Evolutionary conservation across 2,113 vertebrate genomes (phyloP), one percentile per base, ranked within the genome.

Genomic region (Corvus cornix): DNA sequence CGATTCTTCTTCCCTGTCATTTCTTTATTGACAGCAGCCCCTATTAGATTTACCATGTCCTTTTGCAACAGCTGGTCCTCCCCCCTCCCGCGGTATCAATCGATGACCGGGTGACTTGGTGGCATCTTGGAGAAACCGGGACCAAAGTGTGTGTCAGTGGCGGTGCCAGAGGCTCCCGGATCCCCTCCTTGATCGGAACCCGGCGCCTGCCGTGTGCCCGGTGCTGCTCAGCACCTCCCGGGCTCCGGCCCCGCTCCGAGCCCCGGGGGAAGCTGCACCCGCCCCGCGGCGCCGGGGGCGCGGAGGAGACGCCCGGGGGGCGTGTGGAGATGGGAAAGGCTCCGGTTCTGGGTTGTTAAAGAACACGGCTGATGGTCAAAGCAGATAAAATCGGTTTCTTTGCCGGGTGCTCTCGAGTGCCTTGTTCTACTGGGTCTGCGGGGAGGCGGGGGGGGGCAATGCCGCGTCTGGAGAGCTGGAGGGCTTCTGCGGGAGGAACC

Each of bases 1-100:
- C 81, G 72, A 96, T 98, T 95, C 96, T 97, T 98, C 97, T 98
- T 92, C 73, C 78, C 96, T 97, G 97, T 98, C 98, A 97, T 93
- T 95, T 95, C 76, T 35, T 93, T 93, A 96, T 96, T 96, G 97
- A 96, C 96, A 96, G 96, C 89, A 94, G 87, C 64, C 53, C 77
- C 87, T 93, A 97, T 93, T 95, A 94, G 91, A 97, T 96, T 96
- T 95, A 96, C 91, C 91, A 88, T 94, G 92, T 87, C 92, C 94
- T 95, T 94, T 80, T 48, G 93, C 93, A 96, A 94, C 95, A 96
- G 89, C 93, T 88, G 93, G 70, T 88, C 77, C 85, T 86, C 69
- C 51, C 58, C 68, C 11, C 62, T 39, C 52, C 39, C 63, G 69
- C 72, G 92, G 82, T 76, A 95, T 69, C 93, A 90, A 91, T 95